A percentile compares a stretch with the other conserved stretches of the same genome.
These are phyloP conservation scores for Pristionchus fissidentatus DNA, from an alignment of 2,888 invertebrate genomes.

Conservation along the genomic window DNA sequence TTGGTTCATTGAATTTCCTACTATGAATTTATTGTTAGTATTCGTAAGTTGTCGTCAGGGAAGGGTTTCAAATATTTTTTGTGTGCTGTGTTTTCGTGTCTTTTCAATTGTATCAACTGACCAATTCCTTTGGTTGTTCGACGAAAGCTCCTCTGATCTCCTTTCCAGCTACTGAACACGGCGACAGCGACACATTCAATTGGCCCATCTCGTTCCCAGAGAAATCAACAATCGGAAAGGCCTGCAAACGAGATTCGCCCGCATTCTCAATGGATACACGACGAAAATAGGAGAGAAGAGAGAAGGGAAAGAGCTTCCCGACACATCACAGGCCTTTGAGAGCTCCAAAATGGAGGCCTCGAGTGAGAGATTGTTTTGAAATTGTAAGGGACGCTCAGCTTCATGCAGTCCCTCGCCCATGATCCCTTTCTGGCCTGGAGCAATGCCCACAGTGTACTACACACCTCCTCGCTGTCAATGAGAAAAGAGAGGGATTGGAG, in stretches of 20 bases:
- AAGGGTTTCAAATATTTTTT: not conserved
- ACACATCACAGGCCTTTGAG: too few relatives aligned
- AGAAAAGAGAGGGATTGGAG: constrained; percentile 79
- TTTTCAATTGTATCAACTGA: constrained; percentile 43
- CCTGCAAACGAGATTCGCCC: constrained; percentile 66
- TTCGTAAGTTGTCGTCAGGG: not conserved
- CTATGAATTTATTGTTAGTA: not conserved
- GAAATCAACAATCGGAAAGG: constrained; percentile 78
- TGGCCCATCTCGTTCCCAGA: constrained; percentile 76
- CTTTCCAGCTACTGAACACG: constrained; percentile 79
- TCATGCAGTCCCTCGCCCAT: not conserved
- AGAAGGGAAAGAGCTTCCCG: not conserved
- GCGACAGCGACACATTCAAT: constrained; percentile 78
- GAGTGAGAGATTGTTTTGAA: too few relatives aligned
- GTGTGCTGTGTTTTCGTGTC: not conserved
- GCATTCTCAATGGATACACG: not conserved
- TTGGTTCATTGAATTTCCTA: not conserved
- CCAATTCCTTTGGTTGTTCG: constrained; percentile 78
- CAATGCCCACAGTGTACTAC: too few relatives aligned
- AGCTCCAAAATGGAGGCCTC: too few relatives aligned
- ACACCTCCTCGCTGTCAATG: constrained; percentile 78
- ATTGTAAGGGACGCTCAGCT: too few relatives aligned
- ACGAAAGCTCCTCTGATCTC: constrained; percentile 79
- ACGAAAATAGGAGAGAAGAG: not conserved
- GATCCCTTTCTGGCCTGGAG: not conserved